A percentile compares a stretch with the other conserved stretches of the same genome.
Conservation (phyloP, 2,888 invertebrate genomes). For the Mythimna ferrago region DNA sequence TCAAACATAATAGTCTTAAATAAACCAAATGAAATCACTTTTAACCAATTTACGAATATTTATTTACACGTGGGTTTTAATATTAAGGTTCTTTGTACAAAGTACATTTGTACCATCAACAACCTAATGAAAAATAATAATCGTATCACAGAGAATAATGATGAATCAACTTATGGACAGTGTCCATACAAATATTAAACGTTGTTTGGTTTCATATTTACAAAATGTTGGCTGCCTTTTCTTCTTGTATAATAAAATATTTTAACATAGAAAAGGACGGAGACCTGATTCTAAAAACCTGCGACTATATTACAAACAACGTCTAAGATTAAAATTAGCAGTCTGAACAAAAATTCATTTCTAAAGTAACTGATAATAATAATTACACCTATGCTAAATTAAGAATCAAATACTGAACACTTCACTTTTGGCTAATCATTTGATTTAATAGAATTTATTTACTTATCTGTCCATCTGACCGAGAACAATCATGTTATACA, state of each 20-base stretch:
- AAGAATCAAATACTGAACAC: conserved; percentile 82
- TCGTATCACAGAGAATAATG: conserved; percentile 86
- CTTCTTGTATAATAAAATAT: conserved; percentile 52
- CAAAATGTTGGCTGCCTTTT: conserved; percentile 59
- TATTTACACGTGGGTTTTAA: conserved; percentile 79
- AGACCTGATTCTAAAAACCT: conserved; percentile 49
- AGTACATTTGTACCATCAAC: conserved; percentile 70
- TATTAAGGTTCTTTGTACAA: conserved; percentile 68
- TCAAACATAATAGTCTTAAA: background rate
- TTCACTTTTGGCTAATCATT: conserved; percentile 77
- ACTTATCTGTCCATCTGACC: conserved; percentile 35
- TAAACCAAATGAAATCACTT: conserved; percentile 49
- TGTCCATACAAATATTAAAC: conserved; percentile 44
- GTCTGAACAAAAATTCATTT: conserved; percentile 57
- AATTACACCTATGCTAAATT: conserved; percentile 63
- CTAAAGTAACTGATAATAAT: conserved; percentile 56
- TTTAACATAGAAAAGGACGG: conserved; percentile 66
- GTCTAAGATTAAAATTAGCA: conserved; percentile 44
- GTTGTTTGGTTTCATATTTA: conserved; percentile 46
- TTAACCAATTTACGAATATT: conserved; percentile 80
- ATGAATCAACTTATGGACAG: conserved; percentile 72
- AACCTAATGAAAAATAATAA: conserved; percentile 79
- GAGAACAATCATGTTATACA: conserved; percentile 39
- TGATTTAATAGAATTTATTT: conserved; percentile 67
- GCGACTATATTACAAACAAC: conserved; percentile 52